Percentiles rank a stretch among this genome's conserved stretches.
phyloP scores from a whole-genome alignment of 2,888 invertebrate genomes.

The Melinaea menophilus region DNA sequence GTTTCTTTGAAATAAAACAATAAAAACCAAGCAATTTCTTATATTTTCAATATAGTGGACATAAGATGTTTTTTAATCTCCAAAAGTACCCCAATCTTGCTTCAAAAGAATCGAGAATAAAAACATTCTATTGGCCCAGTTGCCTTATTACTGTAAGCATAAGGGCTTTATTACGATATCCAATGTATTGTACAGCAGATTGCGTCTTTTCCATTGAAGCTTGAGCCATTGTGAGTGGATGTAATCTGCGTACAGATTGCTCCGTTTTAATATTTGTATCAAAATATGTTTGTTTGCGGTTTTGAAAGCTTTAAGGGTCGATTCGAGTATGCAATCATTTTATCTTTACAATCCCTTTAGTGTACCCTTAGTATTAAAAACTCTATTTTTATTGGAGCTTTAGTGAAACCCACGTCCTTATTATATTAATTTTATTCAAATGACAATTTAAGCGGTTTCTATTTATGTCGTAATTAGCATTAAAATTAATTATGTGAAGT shows the following conservation, averaged over 20 bases:
- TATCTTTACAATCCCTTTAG: not conserved
- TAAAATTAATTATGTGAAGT: too few species aligned
- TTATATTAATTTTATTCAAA: too few species aligned
- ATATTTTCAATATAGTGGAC: not conserved
- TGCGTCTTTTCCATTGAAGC: slow-evolving; percentile 28
- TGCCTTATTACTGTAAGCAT: slow-evolving; percentile 6
- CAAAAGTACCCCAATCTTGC: not conserved
- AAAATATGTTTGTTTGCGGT: slow-evolving; percentile 2
- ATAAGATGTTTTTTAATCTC: not conserved
- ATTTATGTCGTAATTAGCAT: too few species aligned
- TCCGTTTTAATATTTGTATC: slow-evolving; percentile 23
- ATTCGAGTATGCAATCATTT: not conserved
- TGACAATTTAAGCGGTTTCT: too few species aligned
- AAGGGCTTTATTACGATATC: slow-evolving; percentile 15
- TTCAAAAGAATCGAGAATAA: slow-evolving; percentile 3
- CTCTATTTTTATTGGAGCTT: too few species aligned
- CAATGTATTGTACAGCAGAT: slow-evolving; percentile 24
- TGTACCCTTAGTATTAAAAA: too few species aligned
- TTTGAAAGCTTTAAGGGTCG: not conserved
- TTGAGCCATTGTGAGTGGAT: slow-evolving; percentile 27
- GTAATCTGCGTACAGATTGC: slow-evolving; percentile 26
- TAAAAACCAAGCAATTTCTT: too few species aligned
- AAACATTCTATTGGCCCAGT: not conserved
- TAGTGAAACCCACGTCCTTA: too few species aligned
- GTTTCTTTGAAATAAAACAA: too few species aligned